These are phyloP conservation scores for Eulacestoma nigropectus DNA, from an alignment of 2,113 vertebrate genomes.

Conservation along the genomic window DNA sequence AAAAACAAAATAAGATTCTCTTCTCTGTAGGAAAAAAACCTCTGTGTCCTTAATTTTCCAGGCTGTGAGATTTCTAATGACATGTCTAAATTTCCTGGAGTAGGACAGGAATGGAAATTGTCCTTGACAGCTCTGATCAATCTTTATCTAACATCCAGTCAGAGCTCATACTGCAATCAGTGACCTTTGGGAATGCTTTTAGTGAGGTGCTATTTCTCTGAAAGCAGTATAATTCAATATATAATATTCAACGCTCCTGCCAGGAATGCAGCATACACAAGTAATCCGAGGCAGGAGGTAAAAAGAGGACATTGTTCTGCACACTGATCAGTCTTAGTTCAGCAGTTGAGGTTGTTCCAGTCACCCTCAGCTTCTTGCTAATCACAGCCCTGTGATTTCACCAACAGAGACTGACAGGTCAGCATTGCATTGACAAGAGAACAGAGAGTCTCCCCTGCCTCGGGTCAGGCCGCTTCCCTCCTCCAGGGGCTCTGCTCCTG, in stretches of 20 bases:
- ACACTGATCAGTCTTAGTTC: not conserved
- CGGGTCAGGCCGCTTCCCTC: not conserved
- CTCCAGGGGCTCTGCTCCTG: not conserved
- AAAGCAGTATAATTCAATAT: not conserved
- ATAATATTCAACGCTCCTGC: not conserved
- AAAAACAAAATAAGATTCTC: not conserved
- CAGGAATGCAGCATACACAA: not conserved
- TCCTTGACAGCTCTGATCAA: not conserved
- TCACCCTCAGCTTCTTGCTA: not conserved
- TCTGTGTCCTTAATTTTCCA: not conserved
- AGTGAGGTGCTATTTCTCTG: not conserved
- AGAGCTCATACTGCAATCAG: not conserved
- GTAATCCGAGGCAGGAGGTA: rapidly evolving
- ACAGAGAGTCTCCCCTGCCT: not conserved
- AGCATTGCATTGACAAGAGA: not conserved
- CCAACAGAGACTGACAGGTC: not conserved
- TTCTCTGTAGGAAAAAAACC: not conserved
- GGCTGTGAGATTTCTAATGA: not conserved
- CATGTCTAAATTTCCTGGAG: not conserved
- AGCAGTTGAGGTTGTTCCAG: not conserved
- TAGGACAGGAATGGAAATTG: not conserved
- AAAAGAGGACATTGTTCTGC: not conserved
- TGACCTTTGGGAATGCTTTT: not conserved
- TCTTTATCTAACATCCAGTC: not conserved
- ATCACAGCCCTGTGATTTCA: not conserved